Evolutionary conservation across 2,888 invertebrate species (phyloP), one percentile per base, ranked within the genome.

Genomic region (Dorcus hopei): DNA sequence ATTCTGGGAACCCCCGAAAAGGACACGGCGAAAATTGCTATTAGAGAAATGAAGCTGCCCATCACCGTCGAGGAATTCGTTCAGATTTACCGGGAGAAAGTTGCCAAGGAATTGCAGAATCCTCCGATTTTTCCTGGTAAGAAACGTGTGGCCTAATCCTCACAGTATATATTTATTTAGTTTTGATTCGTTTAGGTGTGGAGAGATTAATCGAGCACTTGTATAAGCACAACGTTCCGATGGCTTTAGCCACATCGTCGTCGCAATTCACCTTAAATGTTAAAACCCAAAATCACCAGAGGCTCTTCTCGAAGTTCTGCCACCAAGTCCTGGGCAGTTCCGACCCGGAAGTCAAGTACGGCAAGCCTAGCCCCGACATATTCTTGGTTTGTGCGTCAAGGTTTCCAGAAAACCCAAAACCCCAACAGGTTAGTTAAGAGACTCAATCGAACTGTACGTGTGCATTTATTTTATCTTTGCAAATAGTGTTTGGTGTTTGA

Each of bases 301-400:
- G 81, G n/a, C 58, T 83, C 7, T 83, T 85, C 62, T 70, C 74
- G 6, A 64, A 82, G 57, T 85, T 85, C 68, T 72, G 80, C 64
- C 87, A 87, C 65, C 76, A 81, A 57, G 88, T 90, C 0, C 79
- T 85, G 56, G 86, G 85, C 6, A 83, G 85, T 41, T 81, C 83
- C 47, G 89, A 90, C 74, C 82, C 86, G 1, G 87, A 87, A 57
- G 86, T 90, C 1, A 83, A 82, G 67, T 72, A 80, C 45, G 88
- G 89, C n/a, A 90, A 90, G 78, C 90, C 90, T 3, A 81, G 81
- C 45, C 89, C 90, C 0, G 88, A 89, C 73, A 85, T 86, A 62
- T 90, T 87, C 73, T 74, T 86, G 11, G 80, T 88, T 4, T 83
- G 85, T 67, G 85, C 86, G 2, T 76, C 78, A 9, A 74, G 87